Evolutionary conservation across 2,888 invertebrate species (phyloP).

Genomic region (Pachycephus smyrnensis): DNA sequence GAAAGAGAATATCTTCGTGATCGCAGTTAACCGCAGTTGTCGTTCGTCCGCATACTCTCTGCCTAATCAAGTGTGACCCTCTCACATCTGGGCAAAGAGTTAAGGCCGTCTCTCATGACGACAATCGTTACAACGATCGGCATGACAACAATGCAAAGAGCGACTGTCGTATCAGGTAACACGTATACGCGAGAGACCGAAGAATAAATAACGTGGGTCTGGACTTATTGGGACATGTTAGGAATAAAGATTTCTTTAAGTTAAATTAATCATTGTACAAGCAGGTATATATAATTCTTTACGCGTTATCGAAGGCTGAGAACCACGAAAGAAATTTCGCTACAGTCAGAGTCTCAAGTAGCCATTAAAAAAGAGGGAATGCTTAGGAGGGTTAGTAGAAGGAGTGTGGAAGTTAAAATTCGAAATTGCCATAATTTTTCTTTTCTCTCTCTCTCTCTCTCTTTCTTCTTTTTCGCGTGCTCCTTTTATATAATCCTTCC

Average conservation of each 20-base stretch:
- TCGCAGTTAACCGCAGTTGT: constrained; percentile 3
- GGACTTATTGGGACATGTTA: background rate
- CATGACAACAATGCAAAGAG: background rate
- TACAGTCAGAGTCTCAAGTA: too few species aligned
- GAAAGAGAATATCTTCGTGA: background rate
- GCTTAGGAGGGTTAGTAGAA: too few species aligned
- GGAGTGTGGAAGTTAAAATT: too few species aligned
- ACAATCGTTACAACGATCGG: background rate
- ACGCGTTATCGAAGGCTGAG: too few species aligned
- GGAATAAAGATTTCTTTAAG: background rate
- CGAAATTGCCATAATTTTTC: too few species aligned
- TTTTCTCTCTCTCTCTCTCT: constrained; percentile 6
- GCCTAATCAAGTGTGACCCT: constrained; percentile 21
- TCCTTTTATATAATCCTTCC: constrained; percentile 6
- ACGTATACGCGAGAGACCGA: background rate
- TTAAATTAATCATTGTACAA: background rate
- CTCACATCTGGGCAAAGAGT: constrained; percentile 6
- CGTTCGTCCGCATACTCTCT: constrained; percentile 5
- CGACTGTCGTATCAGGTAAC: background rate
- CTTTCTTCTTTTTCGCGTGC: constrained; percentile 20
- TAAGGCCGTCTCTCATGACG: background rate
- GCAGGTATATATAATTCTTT: background rate
- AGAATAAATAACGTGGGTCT: background rate
- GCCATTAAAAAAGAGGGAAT: too few species aligned
- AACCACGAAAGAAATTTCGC: too few species aligned